Base-by-base conservation (phyloP, 2,888 invertebrate genomes). In the Heliconius charithonia region DNA sequence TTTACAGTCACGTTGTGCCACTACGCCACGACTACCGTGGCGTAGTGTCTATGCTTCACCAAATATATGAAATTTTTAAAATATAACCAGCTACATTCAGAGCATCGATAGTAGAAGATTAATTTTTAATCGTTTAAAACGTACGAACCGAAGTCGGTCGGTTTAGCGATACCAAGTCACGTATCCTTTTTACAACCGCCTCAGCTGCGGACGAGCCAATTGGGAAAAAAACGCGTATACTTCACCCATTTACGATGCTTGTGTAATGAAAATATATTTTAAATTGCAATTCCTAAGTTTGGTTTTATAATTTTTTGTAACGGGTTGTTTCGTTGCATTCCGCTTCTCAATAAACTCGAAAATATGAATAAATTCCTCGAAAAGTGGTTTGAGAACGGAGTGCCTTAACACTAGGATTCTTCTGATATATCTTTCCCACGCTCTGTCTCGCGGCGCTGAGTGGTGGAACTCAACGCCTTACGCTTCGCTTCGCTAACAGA, bases 211-310 rank as follows among this genome's bases (percentile, higher is more conserved):
- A 65, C 77, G 88, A 87, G 85, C 84, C 93, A 92, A 93, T 93
- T 89, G 91, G 90, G 90, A 79, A 91, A 93, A 29, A 92, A 92
- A 86, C 79, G 76, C 80, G 82, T 90, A 90, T 92, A 93, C 93
- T 92, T 93, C 91, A 93, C 92, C 88, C 85, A 83, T 84, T 80
- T 73, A 79, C 77, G 62, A 74, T 82, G 81, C 81, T 80, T 82
- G 85, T 86, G 89, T 89, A 86, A 87, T 89, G 89, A 91, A 92
- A 90, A 91, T 92, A 91, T 92, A 92, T 93, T 93, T 92, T 90
- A 92, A 93, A 93, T 93, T 77, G 66, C 66, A 32, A 56, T 67
- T 22, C 41, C 6, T n/a, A 63, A 63, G 25, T 32, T n/a, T 32
- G n/a, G 56, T 72, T 13, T 29, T 9, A 3, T 25, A 10, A 27